A percentile compares a stretch with the other conserved stretches of the same genome.
Evolutionary conservation across 2,113 vertebrate species (phyloP).

Genomic region (Elachura formosa): DNA sequence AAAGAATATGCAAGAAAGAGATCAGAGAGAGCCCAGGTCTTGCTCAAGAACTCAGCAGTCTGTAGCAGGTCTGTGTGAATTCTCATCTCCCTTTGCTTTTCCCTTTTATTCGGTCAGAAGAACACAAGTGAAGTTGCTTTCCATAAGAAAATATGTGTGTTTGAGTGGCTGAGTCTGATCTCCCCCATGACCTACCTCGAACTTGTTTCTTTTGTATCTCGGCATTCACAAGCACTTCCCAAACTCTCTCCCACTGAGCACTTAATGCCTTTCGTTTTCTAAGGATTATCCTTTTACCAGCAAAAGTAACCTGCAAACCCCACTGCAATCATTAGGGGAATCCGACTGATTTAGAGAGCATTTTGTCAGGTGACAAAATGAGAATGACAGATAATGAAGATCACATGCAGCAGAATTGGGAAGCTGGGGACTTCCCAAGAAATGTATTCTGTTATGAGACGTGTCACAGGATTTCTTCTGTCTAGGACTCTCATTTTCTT

Average conservation of each 20-base stretch:
- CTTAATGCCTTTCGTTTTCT: neutral
- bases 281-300: neutral
- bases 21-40: neutral
- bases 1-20: neutral
- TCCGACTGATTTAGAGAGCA: neutral
- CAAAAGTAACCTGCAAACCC: neutral
- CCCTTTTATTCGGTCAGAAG: neutral
- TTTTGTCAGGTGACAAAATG: neutral
- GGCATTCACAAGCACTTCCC: neutral
- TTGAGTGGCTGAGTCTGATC: neutral
- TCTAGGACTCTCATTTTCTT: neutral
- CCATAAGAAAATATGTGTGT: neutral
- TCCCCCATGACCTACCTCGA: neutral
- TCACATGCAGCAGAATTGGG: neutral
- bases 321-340: neutral
- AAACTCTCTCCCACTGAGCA: neutral
- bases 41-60: neutral
- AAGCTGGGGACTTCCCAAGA: neutral
- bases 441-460: neutral
- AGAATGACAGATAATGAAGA: neutral
- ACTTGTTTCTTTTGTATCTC: neutral
- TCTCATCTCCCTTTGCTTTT: neutral
- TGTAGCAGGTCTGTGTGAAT: neutral
- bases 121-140: neutral
- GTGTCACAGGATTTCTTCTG: neutral